Base-by-base conservation (phyloP, 2,888 invertebrate genomes). In the Melinaea menophilus region DNA sequence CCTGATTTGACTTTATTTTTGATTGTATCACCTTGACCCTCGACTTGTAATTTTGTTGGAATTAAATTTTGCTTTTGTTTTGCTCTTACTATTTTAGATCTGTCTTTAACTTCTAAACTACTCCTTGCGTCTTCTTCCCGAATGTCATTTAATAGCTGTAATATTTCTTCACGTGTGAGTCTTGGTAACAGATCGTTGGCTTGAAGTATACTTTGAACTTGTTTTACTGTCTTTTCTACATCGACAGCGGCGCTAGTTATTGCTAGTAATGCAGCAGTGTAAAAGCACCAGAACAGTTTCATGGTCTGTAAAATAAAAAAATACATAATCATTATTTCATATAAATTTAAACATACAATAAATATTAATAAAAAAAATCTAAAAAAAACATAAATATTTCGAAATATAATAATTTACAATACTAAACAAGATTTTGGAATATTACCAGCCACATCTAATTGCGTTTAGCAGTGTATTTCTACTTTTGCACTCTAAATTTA, bases 131-230 rank as follows among this genome's bases (percentile, higher is more conserved):
- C 93, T 75, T 90, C 88, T 63, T 88, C 85, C 65, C 92, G 92
- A 59, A 95, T 93, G 70, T 95, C 94, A 69, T 93, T 92, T 4
- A 95, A 80, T 22, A 95, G 89, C 68, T 93, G 92, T 35, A 95
- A 79, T 66, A 95, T 95, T 76, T 95, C 93, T 7, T 92, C 92
- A 72, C 94, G 85, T 0, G 92, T 91, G 35, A 95, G 80, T 66
- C 93, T 87, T 1, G 95, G 95, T 57, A 95, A 78, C n/a, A 87
- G 86, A 3, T 93, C 86, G 77, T 95, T 92, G 4, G 90, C 81
- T 73, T 91, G 87, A 7, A 95, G 83, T 71, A 95, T 91, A 46
- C 79, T 90, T 74, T 95, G 93, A 2, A 95, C 95, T 83, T 94
- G 94, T 72, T 91, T 87, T 5, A 95, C 92, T 7, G 94, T 95